These are phyloP conservation scores for Notechis scutatus DNA, from an alignment of 2,113 vertebrate species.

Conservation along the genomic window DNA sequence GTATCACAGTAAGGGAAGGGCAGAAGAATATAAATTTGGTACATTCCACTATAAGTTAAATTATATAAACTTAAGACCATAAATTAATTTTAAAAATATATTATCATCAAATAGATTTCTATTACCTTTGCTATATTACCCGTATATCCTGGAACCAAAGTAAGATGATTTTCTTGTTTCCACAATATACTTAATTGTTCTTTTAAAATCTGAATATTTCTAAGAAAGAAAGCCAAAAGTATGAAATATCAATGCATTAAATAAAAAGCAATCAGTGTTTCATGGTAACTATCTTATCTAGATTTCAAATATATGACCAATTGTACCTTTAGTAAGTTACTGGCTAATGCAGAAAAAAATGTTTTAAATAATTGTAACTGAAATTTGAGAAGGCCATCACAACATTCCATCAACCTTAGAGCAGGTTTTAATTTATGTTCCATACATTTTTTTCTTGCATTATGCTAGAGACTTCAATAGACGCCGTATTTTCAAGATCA, in stretches of 20 bases:
- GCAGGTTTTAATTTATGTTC: neutral
- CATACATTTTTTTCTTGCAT: neutral
- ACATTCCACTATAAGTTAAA: neutral
- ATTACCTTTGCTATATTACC: constrained; percentile 85
- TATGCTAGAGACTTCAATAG: neutral
- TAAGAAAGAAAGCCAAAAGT: constrained; percentile 53
- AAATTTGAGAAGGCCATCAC: neutral
- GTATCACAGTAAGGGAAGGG: neutral
- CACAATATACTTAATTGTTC: constrained; percentile 80
- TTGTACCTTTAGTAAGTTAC: neutral
- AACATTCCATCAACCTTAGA: neutral
- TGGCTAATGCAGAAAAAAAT: neutral
- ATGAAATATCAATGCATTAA: neutral
- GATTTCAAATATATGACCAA: neutral
- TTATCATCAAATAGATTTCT: neutral
- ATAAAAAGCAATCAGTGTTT: neutral
- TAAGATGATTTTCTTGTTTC: constrained; percentile 77
- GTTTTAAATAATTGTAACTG: neutral
- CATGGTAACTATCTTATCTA: neutral
- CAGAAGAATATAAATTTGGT: neutral
- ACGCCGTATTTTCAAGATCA: neutral
- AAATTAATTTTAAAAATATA: neutral
- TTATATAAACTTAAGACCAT: neutral
- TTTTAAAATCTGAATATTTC: constrained; percentile 85
- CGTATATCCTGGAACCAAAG: constrained; percentile 80